Evolutionary conservation across 1,140 invertebrate species (phyloP).

Genomic region (Melipona quadrifasciata): DNA sequence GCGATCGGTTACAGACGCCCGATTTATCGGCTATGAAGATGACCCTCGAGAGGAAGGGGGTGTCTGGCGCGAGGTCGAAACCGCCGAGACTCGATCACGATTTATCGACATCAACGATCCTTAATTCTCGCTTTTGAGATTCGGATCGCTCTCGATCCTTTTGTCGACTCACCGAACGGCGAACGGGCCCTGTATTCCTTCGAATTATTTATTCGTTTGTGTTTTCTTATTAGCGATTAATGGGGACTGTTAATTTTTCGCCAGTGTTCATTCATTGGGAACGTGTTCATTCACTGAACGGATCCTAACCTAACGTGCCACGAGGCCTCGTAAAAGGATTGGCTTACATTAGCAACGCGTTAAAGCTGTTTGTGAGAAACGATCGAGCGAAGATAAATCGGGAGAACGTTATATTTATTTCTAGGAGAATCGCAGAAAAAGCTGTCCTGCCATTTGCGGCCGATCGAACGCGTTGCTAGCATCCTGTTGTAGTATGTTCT

Average conservation of each 20-base stretch:
- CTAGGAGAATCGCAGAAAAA: conserved; percentile 67
- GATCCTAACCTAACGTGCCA: too few species aligned
- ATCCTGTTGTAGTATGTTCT: conserved; percentile 61
- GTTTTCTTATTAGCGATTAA: too few species aligned
- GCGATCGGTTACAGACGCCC: conserved; percentile 33
- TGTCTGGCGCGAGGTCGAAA: conserved; percentile 8
- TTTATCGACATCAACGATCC: conserved; percentile 42
- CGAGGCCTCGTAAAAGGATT: not conserved
- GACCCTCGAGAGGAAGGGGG: not conserved
- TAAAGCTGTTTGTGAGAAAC: conserved; percentile 41
- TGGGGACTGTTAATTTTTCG: too few species aligned
- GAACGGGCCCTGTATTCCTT: not conserved
- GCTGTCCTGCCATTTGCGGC: conserved; percentile 62
- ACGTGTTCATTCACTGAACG: too few species aligned
- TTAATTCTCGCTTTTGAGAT: conserved; percentile 34
- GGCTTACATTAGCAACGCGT: not conserved
- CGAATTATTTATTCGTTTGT: not conserved
- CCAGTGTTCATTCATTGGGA: too few species aligned
- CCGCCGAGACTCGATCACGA: conserved; percentile 36
- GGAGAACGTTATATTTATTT: conserved; percentile 70
- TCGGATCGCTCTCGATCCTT: not conserved
- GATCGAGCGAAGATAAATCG: conserved; percentile 59
- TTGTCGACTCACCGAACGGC: not conserved
- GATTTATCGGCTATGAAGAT: conserved; percentile 28
- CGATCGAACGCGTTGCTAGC: conserved; percentile 41